A percentile compares a stretch with the other conserved stretches of the same genome.
These are phyloP conservation scores for Acanthornis magna DNA, from an alignment of 2,797 vertebrate genomes.

Conservation along the genomic window DNA sequence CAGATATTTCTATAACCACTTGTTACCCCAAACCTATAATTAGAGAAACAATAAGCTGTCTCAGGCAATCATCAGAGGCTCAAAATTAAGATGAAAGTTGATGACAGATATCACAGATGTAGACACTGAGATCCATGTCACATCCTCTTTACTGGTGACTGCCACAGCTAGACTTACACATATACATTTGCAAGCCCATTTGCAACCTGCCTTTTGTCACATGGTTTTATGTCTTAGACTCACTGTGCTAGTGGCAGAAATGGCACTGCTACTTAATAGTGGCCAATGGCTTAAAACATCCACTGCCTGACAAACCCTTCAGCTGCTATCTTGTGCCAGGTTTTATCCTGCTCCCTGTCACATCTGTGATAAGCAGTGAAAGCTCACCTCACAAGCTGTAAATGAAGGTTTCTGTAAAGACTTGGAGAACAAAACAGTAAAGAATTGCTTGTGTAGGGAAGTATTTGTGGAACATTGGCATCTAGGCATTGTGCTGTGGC, in stretches of 20 bases:
- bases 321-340: background rate
- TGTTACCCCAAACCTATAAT: background rate
- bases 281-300: background rate
- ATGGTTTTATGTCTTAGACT: background rate
- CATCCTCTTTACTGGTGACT: background rate
- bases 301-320: background rate
- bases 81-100: background rate
- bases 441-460: background rate
- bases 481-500: background rate
- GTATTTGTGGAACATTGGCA: background rate
- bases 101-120: background rate
- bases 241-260: background rate
- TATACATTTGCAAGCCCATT: background rate
- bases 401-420: background rate
- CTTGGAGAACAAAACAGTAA: background rate
- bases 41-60: background rate
- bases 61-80: background rate
- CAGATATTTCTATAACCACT: background rate
- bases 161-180: background rate
- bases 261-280: background rate
- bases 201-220: background rate
- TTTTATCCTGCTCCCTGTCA: fast-evolving
- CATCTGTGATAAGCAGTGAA: background rate
- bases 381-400: background rate
- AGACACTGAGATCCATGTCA: background rate